Evolutionary conservation across 2,113 vertebrate genomes (phyloP).

Genomic region (Pavo muticus): DNA sequence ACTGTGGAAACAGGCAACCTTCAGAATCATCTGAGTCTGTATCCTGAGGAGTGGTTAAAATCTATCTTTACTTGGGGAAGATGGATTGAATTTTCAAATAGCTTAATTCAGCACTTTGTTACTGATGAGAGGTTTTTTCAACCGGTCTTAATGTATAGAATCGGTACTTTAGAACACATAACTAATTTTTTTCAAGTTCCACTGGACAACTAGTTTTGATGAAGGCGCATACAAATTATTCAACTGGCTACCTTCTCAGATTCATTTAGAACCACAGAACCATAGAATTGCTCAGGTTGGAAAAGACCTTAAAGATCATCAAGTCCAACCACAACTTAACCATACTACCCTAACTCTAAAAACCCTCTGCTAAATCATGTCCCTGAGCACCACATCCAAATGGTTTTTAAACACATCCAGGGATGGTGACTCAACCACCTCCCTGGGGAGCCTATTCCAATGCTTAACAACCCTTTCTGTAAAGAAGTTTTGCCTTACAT

Average conservation of each 20-base stretch:
- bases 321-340: no score
- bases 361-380: no score
- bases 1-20: neutral
- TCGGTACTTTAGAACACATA: neutral
- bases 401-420: no score
- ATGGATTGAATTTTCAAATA: neutral
- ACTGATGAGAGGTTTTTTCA: neutral
- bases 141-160: neutral
- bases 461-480: no score
- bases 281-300: no score
- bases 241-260: neutral
- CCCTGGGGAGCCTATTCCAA: no score
- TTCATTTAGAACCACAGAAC: no score
- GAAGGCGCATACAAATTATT: neutral
- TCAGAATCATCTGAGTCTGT: neutral
- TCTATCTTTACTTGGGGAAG: neutral
- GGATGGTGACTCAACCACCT: no score
- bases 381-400: no score
- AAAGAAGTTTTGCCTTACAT: no score
- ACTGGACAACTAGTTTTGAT: neutral
- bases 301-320: no score
- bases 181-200: neutral
- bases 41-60: neutral
- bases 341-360: no score
- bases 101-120: neutral